Conservation (phyloP, 2,888 invertebrate species). For the Biston stratarius region DNA sequence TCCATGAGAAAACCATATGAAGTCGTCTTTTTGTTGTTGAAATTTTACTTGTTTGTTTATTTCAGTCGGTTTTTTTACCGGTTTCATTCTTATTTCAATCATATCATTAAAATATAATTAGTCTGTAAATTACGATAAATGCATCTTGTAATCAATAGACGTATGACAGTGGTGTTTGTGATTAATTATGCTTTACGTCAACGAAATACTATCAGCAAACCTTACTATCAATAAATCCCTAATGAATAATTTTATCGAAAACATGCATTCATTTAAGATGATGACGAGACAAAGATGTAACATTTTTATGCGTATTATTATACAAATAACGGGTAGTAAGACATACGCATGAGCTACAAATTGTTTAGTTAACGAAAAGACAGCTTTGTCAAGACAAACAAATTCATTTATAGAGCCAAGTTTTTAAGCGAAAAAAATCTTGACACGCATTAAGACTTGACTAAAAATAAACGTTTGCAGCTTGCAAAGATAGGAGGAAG, state of each 20-base stretch:
- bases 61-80: no score
- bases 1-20: no score
- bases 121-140: neutral
- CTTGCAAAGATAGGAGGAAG: slow-evolving; percentile 29
- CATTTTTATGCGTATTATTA: neutral
- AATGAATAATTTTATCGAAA: no score
- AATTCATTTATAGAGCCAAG: neutral
- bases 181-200: neutral
- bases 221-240: neutral
- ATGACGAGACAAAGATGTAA: no score
- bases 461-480: neutral
- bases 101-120: no score
- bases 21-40: no score
- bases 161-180: neutral
- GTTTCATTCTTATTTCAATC: neutral
- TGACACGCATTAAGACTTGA: neutral
- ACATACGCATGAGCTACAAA: no score
- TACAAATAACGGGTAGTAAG: neutral
- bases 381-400: no score
- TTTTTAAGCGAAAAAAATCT: neutral
- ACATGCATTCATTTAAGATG: neutral
- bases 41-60: no score
- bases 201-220: neutral
- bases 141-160: neutral
- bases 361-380: no score